Evolutionary conservation across 2,797 vertebrate genomes (phyloP).

Genomic region (Tokudaia tokunoshimensis): DNA sequence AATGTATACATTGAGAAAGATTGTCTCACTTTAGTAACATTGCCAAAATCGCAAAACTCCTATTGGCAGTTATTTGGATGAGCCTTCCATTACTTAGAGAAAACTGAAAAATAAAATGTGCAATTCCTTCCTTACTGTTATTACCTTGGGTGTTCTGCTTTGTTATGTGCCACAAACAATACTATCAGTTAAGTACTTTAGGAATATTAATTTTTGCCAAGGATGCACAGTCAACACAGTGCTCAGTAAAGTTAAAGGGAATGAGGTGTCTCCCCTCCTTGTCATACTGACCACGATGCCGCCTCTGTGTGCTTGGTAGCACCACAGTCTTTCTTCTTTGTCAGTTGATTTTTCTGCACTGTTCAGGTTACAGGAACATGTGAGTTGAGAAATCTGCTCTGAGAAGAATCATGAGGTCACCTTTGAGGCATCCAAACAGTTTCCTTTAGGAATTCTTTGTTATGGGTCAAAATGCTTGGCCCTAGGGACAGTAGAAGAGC

Average conservation of each 20-base stretch:
- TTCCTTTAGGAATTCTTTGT: neutral
- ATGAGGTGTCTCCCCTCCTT: fast-evolving
- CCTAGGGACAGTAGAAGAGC: fast-evolving
- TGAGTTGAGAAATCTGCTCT: neutral
- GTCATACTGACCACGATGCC: no score
- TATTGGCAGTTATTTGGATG: fast-evolving
- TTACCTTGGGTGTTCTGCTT: neutral
- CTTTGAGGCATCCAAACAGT: no score
- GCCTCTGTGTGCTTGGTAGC: neutral
- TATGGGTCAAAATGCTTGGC: neutral
- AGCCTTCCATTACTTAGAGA: neutral
- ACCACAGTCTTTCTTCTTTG: neutral
- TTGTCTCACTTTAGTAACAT: neutral
- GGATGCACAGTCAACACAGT: fast-evolving
- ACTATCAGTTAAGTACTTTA: neutral
- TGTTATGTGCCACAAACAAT: neutral
- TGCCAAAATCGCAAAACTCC: no score
- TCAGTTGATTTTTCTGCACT: neutral
- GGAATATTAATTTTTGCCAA: neutral
- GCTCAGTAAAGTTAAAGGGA: neutral
- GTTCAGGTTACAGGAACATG: neutral
- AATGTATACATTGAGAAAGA: neutral
- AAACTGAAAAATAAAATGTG: neutral
- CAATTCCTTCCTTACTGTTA: neutral
- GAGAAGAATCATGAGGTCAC: neutral